Conservation (phyloP, 2,797 vertebrate genomes). For the Sarcophilus harrisii region DNA sequence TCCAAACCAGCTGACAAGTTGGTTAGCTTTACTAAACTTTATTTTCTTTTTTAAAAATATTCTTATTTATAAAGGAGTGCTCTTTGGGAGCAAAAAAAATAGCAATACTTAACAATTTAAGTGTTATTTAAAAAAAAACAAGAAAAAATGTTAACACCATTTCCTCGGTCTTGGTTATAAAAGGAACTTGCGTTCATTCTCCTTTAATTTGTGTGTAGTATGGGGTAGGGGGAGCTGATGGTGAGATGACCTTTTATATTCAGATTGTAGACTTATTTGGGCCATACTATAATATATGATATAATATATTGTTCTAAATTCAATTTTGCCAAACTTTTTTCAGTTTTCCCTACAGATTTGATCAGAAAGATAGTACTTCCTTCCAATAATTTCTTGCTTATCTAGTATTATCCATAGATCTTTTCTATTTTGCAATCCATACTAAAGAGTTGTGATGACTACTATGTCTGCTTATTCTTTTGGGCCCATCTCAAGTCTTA, state of each 20-base stretch:
- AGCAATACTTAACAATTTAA: not conserved
- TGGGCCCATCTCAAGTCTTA: not conserved
- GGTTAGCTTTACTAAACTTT: not conserved
- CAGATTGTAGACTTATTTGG: not conserved
- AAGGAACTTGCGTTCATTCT: not conserved
- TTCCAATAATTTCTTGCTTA: not conserved
- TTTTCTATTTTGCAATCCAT: not conserved
- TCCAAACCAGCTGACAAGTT: not conserved
- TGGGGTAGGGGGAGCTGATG: too few species aligned
- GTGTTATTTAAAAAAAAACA: not conserved
- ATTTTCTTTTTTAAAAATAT: not conserved
- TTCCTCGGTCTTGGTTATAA: not conserved
- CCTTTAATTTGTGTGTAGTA: not conserved
- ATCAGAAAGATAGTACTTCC: not conserved
- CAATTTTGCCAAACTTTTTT: not conserved
- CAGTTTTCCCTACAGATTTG: not conserved
- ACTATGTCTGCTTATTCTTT: not conserved
- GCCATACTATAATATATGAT: not conserved
- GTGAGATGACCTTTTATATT: not conserved
- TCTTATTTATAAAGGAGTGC: not conserved
- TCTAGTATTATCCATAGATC: not conserved
- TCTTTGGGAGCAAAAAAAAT: slow-evolving; percentile 3
- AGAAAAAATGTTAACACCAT: slow-evolving; percentile 2
- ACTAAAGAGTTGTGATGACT: not conserved
- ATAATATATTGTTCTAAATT: not conserved